Percentiles rank a stretch among this genome's conserved stretches.
Evolutionary conservation across 2,113 vertebrate genomes (phyloP).

Genomic region (Nesogale talazaci): DNA sequence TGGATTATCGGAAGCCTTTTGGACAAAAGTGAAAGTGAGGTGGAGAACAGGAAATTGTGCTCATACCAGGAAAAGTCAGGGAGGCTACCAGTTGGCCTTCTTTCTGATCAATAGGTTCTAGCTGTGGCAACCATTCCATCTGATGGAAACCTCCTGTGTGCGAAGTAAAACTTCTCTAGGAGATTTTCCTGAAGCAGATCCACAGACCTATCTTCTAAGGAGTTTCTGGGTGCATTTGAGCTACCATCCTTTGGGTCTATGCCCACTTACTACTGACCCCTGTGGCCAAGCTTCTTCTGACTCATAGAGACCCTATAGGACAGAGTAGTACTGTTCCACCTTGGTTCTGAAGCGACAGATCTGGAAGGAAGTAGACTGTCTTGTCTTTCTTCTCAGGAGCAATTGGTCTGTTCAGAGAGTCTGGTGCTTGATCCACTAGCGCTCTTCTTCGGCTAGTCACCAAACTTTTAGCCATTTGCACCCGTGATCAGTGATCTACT

Average conservation of each 20-base stretch:
- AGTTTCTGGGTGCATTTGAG: not conserved
- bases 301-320: no score
- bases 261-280: no score
- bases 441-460: not conserved
- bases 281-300: no score
- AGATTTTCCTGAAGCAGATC: not conserved
- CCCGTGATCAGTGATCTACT: not conserved
- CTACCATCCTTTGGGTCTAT: not conserved
- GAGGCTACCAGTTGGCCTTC: not conserved
- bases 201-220: not conserved
- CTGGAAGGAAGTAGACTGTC: no score
- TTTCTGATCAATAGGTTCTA: not conserved
- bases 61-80: not conserved
- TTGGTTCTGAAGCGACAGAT: no score
- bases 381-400: no score
- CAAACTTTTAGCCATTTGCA: not conserved
- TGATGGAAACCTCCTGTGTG: not conserved
- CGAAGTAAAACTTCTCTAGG: not conserved
- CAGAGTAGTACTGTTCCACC: no score
- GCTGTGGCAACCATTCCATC: not conserved
- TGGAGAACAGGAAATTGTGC: not conserved
- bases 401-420: no score
- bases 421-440: no score
- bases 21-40: constrained; percentile 32
- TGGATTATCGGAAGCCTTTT: not conserved